Base-by-base conservation (phyloP, 1,140 invertebrate genomes). In the Homalodisca vitripennis region DNA sequence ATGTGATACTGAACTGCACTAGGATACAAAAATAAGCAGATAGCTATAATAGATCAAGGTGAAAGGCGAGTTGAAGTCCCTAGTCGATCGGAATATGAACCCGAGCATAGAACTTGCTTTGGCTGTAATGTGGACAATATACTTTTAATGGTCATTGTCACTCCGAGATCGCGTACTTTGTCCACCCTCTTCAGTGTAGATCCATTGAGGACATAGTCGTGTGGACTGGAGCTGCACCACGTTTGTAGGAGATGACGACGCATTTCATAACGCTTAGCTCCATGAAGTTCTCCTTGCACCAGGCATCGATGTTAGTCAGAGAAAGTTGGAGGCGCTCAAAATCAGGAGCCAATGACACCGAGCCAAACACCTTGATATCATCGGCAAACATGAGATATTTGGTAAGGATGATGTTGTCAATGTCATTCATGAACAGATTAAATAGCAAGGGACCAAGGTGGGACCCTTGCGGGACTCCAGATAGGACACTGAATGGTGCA, bases 381-480 rank as follows among this genome's bases (percentile, higher is more conserved):
- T 66, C 63, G 24, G 63, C 63, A 66, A 31, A 66, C 32, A 41
- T 66, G 22, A 66, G 10, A 32, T 46, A 66, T 22, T 20, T 10
- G 32, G 1, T 24, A 22, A n/a, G 30, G 24, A 63, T 63, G 60
- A 63, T 13, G 3, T 32, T 29, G 13, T 29, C 60, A 66, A 66
- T 41, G 46, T 66, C 63, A 66, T 66, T 66, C 29, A 66, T 66
- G 32, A 66, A 66, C 1, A 66, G 2, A 32, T 66, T 66, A 32
- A 66, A 66, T 10, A 66, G 63, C 0, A 66, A 32, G n/a, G 22
- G 53, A 17, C 63, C 63, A n/a, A 65, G 30, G n/a, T 65, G 63
- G 20, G 63, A 65, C 17, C 63, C 63, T 27, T 65, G 26, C 74
- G 73, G 12, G 73, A 77, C 1, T 73, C 77, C 66, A 76, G 76